A percentile compares a stretch with the other conserved stretches of the same genome.
Evolutionary conservation across 2,888 invertebrate species (phyloP).

Genomic region (Drosophila suboccidentalis): DNA sequence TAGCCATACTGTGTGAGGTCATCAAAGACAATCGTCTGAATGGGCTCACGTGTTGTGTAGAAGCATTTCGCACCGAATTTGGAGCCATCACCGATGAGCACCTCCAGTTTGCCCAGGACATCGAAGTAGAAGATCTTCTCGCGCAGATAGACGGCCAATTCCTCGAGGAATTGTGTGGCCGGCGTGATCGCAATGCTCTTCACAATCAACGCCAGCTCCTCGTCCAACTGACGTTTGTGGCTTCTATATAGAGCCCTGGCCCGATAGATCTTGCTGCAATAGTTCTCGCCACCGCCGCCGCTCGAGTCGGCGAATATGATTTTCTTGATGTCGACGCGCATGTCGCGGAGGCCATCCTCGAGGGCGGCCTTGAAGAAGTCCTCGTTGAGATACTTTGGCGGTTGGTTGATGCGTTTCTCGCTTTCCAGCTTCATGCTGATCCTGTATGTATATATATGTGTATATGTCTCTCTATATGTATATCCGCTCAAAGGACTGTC

Average conservation of each 20-base stretch:
- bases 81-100: slow-evolving; percentile 83
- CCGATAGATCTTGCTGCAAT: slow-evolving; percentile 84
- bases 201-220: slow-evolving; percentile 82
- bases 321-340: slow-evolving; percentile 80
- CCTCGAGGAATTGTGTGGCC: slow-evolving; percentile 86
- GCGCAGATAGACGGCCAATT: slow-evolving; percentile 85
- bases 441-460: slow-evolving; percentile 14
- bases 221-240: slow-evolving; percentile 77
- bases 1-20: slow-evolving; percentile 87
- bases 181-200: slow-evolving; percentile 84
- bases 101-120: slow-evolving; percentile 85
- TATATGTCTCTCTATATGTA: not conserved
- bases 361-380: slow-evolving; percentile 83
- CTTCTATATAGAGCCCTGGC: slow-evolving; percentile 77
- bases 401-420: slow-evolving; percentile 52
- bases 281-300: slow-evolving; percentile 84
- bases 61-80: slow-evolving; percentile 84
- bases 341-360: slow-evolving; percentile 82
- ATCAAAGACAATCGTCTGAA: slow-evolving; percentile 84
- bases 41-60: slow-evolving; percentile 81
- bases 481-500: slow-evolving; percentile 24
- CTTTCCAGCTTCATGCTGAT: slow-evolving; percentile 73
- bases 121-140: slow-evolving; percentile 86
- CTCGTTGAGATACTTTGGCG: slow-evolving; percentile 82
- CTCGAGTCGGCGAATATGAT: slow-evolving; percentile 79